Conservation (phyloP, 2,888 invertebrate genomes). For the Hypsopygia costalis region DNA sequence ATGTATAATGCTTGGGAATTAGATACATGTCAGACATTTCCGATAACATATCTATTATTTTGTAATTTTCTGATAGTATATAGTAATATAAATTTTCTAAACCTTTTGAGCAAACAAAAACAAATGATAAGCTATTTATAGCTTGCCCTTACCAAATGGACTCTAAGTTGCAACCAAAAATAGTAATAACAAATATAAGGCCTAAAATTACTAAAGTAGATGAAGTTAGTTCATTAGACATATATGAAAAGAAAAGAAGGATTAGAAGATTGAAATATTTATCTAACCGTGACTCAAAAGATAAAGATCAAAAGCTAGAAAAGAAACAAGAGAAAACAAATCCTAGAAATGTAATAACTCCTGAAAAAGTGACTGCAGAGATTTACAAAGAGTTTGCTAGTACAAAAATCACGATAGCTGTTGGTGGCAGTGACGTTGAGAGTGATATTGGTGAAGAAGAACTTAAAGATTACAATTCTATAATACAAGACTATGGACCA, state of each 20-base stretch:
- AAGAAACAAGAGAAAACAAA: conserved; percentile 41
- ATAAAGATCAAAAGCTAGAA: conserved; percentile 37
- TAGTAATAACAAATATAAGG: conserved; percentile 58
- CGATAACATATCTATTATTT: no score
- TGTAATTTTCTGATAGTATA: no score
- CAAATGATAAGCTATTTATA: conserved; percentile 56
- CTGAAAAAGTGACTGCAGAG: conserved; percentile 59
- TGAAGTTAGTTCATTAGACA: conserved; percentile 69
- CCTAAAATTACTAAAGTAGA: conserved; percentile 48
- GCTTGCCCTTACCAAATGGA: conserved; percentile 66
- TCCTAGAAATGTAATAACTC: conserved; percentile 53
- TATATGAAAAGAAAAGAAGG: conserved; percentile 76
- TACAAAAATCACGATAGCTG: conserved; percentile 45
- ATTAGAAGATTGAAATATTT: conserved; percentile 63
- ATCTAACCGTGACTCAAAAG: conserved; percentile 41
- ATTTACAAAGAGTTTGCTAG: conserved; percentile 60
- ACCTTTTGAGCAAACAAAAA: conserved; percentile 39
- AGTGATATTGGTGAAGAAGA: conserved; percentile 75
- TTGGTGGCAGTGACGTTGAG: conserved; percentile 63
- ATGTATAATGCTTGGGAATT: no score
- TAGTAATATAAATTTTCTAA: conserved; percentile 45
- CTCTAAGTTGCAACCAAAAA: conserved; percentile 57
- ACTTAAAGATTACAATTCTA: conserved; percentile 65
- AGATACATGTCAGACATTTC: no score
- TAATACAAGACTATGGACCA: conserved; percentile 68